phyloP scores from a whole-genome alignment of 2,113 vertebrate species.

The Hepsetus odoe region DNA sequence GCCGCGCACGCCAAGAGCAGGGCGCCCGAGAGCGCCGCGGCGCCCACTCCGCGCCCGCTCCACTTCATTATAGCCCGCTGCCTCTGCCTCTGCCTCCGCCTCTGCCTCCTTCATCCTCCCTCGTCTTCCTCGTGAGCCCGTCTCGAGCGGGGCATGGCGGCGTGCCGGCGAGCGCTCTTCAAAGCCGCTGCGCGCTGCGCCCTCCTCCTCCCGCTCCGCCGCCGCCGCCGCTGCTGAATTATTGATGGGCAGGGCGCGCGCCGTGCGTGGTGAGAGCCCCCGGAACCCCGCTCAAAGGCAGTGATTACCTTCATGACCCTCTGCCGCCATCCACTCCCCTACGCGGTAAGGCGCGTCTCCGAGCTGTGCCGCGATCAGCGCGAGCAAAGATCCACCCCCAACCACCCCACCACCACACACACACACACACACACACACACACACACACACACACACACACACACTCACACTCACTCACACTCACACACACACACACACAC shows the following conservation, averaged over 20 bases:
- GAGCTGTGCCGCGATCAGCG: constrained; percentile 33
- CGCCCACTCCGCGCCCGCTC: constrained; percentile 93
- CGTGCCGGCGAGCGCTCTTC: constrained; percentile 71
- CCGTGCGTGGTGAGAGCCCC: constrained; percentile 58
- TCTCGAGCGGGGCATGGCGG: constrained; percentile 74
- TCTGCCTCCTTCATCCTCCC: constrained; percentile 84
- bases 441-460: neutral
- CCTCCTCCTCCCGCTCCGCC: constrained; percentile 49
- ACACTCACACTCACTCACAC: no score
- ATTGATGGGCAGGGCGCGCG: constrained; percentile 62
- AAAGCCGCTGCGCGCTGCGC: constrained; percentile 59
- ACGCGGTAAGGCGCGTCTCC: constrained; percentile 53
- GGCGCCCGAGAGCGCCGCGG: constrained; percentile 86
- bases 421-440: neutral
- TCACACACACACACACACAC: no score
- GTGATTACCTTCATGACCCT: constrained; percentile 64
- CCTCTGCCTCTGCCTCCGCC: constrained; percentile 81
- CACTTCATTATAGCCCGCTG: constrained; percentile 87
- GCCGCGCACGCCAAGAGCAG: constrained; percentile 92
- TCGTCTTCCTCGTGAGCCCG: constrained; percentile 79
- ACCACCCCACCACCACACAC: constrained; percentile 20
- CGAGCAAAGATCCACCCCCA: constrained; percentile 46
- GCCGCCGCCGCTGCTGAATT: constrained; percentile 64
- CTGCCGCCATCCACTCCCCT: constrained; percentile 59
- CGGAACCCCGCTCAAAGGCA: constrained; percentile 56